phyloP scores from a whole-genome alignment of 2,113 vertebrate species.

The Bucco capensis region DNA sequence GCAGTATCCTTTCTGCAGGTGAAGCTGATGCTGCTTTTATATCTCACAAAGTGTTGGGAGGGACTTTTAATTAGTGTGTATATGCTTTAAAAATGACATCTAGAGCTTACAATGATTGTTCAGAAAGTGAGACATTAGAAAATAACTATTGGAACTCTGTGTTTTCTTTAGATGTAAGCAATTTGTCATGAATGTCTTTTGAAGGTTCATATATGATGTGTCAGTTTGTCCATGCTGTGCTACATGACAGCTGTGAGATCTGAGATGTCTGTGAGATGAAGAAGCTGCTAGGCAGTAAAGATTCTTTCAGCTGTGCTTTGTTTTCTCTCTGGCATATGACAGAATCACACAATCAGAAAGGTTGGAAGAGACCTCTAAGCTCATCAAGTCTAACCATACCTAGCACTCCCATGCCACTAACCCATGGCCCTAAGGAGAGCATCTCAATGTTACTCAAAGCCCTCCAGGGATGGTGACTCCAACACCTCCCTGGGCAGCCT shows the following conservation, averaged over 20 bases:
- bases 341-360: no score
- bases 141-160: not conserved
- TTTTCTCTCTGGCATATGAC: not conserved
- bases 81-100: not conserved
- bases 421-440: no score
- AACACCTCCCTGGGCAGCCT: no score
- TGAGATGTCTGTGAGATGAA: not conserved
- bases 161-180: not conserved
- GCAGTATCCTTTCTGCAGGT: not conserved
- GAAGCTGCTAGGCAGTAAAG: not conserved
- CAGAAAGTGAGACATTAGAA: not conserved
- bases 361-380: no score
- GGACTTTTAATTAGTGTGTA: not conserved
- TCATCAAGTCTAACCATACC: no score
- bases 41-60: not conserved
- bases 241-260: not conserved
- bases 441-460: no score
- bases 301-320: not conserved
- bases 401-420: no score
- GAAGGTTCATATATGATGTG: not conserved
- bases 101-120: not conserved
- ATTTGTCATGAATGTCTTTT: not conserved
- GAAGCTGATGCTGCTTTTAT: not conserved
- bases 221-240: not conserved
- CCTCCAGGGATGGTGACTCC: no score